A percentile compares a stretch with the other conserved stretches of the same genome.
Evolutionary conservation across 2,113 vertebrate genomes (phyloP).

Genomic region (Irena cyanogastra): DNA sequence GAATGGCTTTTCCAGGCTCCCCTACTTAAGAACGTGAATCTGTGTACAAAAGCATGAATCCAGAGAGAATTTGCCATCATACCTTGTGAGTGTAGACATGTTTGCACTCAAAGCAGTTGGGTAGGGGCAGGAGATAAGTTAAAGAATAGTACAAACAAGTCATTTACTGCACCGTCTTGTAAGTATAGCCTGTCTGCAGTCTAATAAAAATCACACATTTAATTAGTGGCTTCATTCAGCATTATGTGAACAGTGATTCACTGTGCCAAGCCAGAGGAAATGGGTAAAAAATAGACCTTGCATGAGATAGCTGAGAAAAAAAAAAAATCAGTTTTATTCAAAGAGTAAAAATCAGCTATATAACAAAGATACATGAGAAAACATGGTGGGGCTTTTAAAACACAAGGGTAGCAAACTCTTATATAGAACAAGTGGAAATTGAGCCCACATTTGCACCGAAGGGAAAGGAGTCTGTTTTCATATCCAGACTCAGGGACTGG

Average conservation of each 20-base stretch:
- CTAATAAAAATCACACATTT: constrained; percentile 31
- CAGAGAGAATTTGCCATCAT: not conserved
- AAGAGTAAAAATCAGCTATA: not conserved
- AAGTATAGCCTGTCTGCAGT: constrained; percentile 45
- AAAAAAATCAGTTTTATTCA: not conserved
- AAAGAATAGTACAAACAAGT: constrained; percentile 15
- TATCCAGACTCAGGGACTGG: not conserved
- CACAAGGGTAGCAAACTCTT: not conserved
- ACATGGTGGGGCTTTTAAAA: not conserved
- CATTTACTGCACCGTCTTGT: not conserved
- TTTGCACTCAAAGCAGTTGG: not conserved
- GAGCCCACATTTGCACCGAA: not conserved
- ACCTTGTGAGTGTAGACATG: not conserved
- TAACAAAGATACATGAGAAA: not conserved
- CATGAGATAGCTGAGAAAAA: not conserved
- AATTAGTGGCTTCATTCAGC: constrained; percentile 61
- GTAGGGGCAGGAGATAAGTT: not conserved
- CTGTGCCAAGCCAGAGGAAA: not conserved
- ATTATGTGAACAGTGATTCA: constrained; percentile 40
- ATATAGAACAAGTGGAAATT: not conserved
- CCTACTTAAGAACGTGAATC: not conserved
- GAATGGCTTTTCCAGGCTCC: not conserved
- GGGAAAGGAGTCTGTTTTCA: not conserved
- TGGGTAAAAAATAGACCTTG: not conserved
- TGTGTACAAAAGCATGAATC: not conserved